These are phyloP conservation scores for Pseudomyrmex concolor DNA, from an alignment of 1,140 invertebrate genomes.

Conservation along the genomic window DNA sequence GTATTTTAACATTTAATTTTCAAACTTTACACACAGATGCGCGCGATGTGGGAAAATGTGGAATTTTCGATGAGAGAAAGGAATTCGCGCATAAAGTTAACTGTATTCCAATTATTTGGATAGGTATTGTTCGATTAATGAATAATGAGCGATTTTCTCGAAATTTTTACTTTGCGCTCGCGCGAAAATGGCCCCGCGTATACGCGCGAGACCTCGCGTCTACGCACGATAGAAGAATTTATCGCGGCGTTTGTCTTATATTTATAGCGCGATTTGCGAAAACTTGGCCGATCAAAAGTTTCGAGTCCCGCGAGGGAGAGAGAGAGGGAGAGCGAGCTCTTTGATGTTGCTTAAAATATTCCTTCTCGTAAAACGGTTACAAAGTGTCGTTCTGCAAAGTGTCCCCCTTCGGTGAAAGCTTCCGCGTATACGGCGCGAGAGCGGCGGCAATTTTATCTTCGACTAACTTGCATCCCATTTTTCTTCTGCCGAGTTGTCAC, in stretches of 20 bases:
- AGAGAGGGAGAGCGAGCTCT: background rate
- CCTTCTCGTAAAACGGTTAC: slow-evolving; percentile 47
- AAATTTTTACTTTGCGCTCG: background rate
- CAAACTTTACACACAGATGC: slow-evolving; percentile 1
- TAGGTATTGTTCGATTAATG: background rate
- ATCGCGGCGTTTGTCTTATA: slow-evolving; percentile 27
- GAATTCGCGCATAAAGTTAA: background rate
- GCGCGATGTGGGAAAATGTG: background rate
- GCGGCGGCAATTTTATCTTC: slow-evolving; percentile 48
- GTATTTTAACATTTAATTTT: slow-evolving; percentile 55
- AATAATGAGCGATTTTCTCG: background rate
- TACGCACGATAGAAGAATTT: slow-evolving; percentile 14
- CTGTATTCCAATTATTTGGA: background rate
- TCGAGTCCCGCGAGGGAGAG: background rate
- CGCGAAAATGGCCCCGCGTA: background rate
- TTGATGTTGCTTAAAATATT: slow-evolving; percentile 58
- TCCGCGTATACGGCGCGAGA: background rate
- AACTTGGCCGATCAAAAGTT: slow-evolving; percentile 44
- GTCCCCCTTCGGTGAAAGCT: background rate
- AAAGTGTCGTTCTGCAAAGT: slow-evolving; percentile 48
- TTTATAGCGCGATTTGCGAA: slow-evolving; percentile 32
- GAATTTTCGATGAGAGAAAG: slow-evolving; percentile 29
- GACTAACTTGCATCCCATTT: slow-evolving; percentile 41
- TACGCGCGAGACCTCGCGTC: too few relatives aligned
- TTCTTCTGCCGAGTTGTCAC: slow-evolving; percentile 38